Base-by-base conservation (phyloP, 1,140 invertebrate genomes). In the Sycobia sp. region DNA sequence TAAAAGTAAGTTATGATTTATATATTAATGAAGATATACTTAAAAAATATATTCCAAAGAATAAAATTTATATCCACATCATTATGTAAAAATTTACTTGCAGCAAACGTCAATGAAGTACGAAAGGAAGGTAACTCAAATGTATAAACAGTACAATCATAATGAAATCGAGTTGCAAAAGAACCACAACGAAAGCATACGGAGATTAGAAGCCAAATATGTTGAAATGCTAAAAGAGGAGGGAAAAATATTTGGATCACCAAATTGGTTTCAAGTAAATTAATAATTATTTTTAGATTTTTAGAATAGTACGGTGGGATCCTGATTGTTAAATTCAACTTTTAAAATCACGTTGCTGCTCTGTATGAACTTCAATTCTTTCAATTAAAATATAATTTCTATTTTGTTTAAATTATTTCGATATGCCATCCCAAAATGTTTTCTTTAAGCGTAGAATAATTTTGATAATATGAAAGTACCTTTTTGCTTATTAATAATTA, bases 141-240 rank as follows among this genome's bases (percentile, higher is more conserved):
- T 56, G 43, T 38, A 62, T 13, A 54, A 59, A 39, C 65, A 68
- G 36, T 57, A 55, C 20, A 51, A 62, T 13, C 55, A 56, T 8
- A 51, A 23, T 11, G 43, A 53, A 25, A 53, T 27, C 38, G 57
- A 54, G 20, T 50, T 66, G 20, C 44, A 22, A 9, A 56, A 67
- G 43, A 64, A 57, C 2, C 59, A 67, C 56, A 65, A 63, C 39
- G 47, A 66, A 4, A 65, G 59, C 41, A 70, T 67, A 22, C 36
- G 44, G 22, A 29, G 39, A 1, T 46, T 70, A 16, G 58, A 66
- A 22, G 23, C 49, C 14, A 59, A 61, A 36, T 67, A 61, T 54
- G 18, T 49, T 10, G 54, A 49, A 18, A 62, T 25, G 50, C 38
- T 27, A 29, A 32, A 49, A 14, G 61, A 61, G 18, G 58, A 58